Conservation (phyloP, 2,888 invertebrate genomes). For the Stenodera caucasica region DNA sequence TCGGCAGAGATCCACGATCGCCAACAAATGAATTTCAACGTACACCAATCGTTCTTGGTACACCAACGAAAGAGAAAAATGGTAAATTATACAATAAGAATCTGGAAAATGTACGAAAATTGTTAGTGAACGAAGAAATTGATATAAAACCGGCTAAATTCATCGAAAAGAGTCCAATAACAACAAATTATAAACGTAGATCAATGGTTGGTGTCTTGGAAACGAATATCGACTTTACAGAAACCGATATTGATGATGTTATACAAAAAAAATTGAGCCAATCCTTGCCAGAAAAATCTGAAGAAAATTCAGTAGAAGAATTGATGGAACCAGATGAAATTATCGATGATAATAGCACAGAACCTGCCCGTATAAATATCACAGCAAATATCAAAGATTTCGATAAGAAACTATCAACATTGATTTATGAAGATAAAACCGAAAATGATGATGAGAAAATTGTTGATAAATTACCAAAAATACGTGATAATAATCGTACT, state of each 20-base stretch:
- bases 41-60: conserved; percentile 58
- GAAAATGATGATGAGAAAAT: conserved; percentile 42
- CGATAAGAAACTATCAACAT: conserved; percentile 57
- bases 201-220: conserved; percentile 60
- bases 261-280: conserved; percentile 35
- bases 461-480: conserved; percentile 38
- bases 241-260: conserved; percentile 55
- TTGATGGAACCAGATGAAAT: background rate
- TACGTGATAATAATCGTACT: conserved; percentile 39
- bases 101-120: conserved; percentile 43
- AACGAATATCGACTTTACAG: conserved; percentile 65
- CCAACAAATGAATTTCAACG: conserved; percentile 63
- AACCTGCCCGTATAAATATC: conserved; percentile 27
- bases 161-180: conserved; percentile 47
- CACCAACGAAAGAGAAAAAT: conserved; percentile 28
- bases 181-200: conserved; percentile 44
- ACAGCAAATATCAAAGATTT: conserved; percentile 47
- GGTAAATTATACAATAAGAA: conserved; percentile 48
- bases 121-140: conserved; percentile 43
- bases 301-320: conserved; percentile 18
- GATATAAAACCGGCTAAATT: conserved; percentile 50
- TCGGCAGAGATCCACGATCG: conserved; percentile 59
- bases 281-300: conserved; percentile 18
- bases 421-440: conserved; percentile 64
- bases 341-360: conserved; percentile 4